phyloP scores from a whole-genome alignment of 1,140 invertebrate species.

The Heliconius hewitsoni region DNA sequence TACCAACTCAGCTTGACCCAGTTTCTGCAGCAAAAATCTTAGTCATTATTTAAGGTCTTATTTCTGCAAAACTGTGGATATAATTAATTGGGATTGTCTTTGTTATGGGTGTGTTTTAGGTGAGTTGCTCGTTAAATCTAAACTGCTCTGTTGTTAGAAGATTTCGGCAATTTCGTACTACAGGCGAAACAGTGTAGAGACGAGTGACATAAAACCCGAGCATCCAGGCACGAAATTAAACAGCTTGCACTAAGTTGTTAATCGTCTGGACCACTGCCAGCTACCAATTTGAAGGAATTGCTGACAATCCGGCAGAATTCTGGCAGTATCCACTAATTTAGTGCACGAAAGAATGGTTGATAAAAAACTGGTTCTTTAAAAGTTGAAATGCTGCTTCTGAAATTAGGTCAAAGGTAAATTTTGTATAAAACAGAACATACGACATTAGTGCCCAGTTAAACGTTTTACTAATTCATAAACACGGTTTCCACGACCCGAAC shows the following conservation, averaged over 20 bases:
- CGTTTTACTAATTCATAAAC: slow-evolving; percentile 10
- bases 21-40: slow-evolving; percentile 25
- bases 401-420: slow-evolving; percentile 20
- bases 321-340: slow-evolving; percentile 33
- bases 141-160: slow-evolving; percentile 17
- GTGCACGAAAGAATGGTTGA: slow-evolving; percentile 24
- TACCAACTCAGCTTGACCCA: slow-evolving; percentile 31
- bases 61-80: slow-evolving; percentile 21
- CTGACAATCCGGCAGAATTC: slow-evolving; percentile 53
- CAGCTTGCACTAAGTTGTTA: slow-evolving; percentile 74
- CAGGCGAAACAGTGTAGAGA: slow-evolving; percentile 15
- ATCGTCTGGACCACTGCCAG: slow-evolving; percentile 67
- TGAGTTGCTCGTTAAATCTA: slow-evolving; percentile 16
- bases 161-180: slow-evolving; percentile 17
- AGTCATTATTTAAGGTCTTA: slow-evolving; percentile 23
- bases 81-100: slow-evolving; percentile 27
- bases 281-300: slow-evolving; percentile 70
- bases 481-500: background rate
- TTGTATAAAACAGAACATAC: slow-evolving; percentile 11
- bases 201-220: slow-evolving; percentile 49
- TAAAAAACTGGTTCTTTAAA: slow-evolving; percentile 20
- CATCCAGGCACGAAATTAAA: slow-evolving; percentile 73
- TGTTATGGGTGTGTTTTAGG: slow-evolving; percentile 10
- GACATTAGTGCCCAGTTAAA: slow-evolving; percentile 12
- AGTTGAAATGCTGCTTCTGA: background rate